Base-by-base conservation (phyloP, 2,797 vertebrate species). In the Triplophysa bombifrons region DNA sequence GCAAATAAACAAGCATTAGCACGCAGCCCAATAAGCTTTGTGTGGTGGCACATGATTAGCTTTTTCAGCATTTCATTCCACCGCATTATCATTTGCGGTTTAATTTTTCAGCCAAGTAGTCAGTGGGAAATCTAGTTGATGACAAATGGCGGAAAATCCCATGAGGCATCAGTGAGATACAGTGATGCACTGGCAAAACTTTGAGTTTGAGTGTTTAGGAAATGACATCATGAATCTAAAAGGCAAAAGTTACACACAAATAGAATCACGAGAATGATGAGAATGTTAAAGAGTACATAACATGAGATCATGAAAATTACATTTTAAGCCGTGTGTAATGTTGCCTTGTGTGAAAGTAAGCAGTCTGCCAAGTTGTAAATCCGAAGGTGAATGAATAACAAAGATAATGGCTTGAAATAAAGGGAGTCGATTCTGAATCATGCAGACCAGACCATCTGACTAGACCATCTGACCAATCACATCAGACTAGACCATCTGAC, bases 141-240 rank as follows among this genome's bases (percentile, higher is more conserved):
- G 51, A 71, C 67, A 78, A 78, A 78, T 78, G 56, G 67, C 46
- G 41, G n/a, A 13, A 44, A 25, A 41, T 71, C 67, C 56, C 56
- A 70, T 53, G 44, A 69, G 76, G 56, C 56, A 19, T 63, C 68
- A 53, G 76, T 41, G 67, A 78, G 30, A 56, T 63, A 51, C 25
- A 14, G 14, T 30, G 13, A 63, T 63, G 67, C 51, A 50, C 14
- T 63, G 27, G 17, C 27, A 50, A 41, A 69, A 61, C 25, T 6
- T 77, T 41, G 25, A 68, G 68, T 68, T 60, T 58, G 38, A 76
- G 51, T 0, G 2, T 46, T 19, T 58, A 44, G 64, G 4, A 76
- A 64, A 58, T 60, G n/a, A 69, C 56, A 60, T 44, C 22, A 46
- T 60, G 22, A 68, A 69, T 68, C 38, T 68, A 46, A 76, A 76